Percentiles rank a stretch among this genome's conserved stretches.
phyloP scores from a whole-genome alignment of 2,797 vertebrate species.

The Rhynchotus rufescens region DNA sequence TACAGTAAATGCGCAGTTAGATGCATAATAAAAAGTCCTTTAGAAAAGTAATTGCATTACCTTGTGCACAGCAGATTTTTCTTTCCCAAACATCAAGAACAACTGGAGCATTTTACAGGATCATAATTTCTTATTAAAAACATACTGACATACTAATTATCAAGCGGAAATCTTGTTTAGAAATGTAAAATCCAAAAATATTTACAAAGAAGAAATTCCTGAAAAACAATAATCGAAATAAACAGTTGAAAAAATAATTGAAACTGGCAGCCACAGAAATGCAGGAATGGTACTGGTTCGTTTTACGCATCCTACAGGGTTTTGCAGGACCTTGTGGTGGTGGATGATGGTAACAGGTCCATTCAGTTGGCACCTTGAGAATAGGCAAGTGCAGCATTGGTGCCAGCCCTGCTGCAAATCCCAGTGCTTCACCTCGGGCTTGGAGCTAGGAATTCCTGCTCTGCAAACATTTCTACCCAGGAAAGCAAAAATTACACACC shows the following conservation, averaged over 20 bases:
- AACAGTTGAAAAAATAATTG: background rate
- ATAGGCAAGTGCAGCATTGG: background rate
- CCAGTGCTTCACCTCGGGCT: rapidly evolving
- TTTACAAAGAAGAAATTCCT: background rate
- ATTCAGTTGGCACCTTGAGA: background rate
- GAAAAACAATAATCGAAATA: background rate
- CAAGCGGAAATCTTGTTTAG: constrained; percentile 3
- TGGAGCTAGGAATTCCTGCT: too few species aligned
- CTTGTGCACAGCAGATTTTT: constrained; percentile 57
- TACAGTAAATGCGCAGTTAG: constrained; percentile 73
- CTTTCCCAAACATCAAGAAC: constrained; percentile 55
- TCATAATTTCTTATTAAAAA: constrained; percentile 53
- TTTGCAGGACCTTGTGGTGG: background rate
- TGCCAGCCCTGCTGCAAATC: background rate
- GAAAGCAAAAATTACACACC: too few species aligned
- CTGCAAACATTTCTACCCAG: too few species aligned
- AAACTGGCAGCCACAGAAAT: background rate
- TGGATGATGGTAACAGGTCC: rapidly evolving
- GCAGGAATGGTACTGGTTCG: background rate
- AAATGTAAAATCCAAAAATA: constrained; percentile 24
- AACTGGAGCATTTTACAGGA: constrained; percentile 60
- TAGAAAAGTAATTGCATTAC: constrained; percentile 76
- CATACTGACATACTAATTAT: constrained; percentile 53
- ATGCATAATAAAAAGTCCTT: constrained; percentile 65
- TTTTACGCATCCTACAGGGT: rapidly evolving